A percentile compares a stretch with the other conserved stretches of the same genome.
phyloP scores from a whole-genome alignment of 2,113 vertebrate species.

The Panthera uncia region DNA sequence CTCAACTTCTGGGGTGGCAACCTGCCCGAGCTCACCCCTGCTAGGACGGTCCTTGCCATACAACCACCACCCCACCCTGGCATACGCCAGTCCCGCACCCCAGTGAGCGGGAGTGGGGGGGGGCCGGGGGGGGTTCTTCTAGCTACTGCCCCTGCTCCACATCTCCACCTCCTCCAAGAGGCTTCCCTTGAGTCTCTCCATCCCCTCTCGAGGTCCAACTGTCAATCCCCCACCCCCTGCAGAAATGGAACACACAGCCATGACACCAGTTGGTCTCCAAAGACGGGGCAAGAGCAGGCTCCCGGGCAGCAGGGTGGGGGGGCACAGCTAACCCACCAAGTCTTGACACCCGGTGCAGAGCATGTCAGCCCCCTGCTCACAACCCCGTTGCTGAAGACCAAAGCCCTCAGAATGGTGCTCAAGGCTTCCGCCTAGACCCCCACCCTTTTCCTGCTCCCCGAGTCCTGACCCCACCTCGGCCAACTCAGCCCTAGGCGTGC shows the following conservation, averaged over 20 bases:
- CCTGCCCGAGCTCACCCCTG: accelerated
- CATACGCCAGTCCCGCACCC: too few relatives aligned
- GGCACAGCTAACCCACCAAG: accelerated
- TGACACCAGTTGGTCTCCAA: not conserved
- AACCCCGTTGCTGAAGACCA: not conserved
- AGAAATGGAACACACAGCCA: not conserved
- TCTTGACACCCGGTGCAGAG: not conserved
- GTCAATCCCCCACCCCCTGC: accelerated
- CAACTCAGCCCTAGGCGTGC: not conserved
- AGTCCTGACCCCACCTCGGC: not conserved
- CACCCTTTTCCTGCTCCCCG: not conserved
- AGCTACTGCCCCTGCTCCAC: not conserved
- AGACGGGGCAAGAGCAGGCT: not conserved
- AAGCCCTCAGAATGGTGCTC: not conserved
- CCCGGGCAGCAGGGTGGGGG: not conserved
- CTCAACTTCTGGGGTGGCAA: not conserved
- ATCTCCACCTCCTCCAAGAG: not conserved
- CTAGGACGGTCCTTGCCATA: accelerated
- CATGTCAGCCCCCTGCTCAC: not conserved
- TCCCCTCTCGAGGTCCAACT: not conserved
- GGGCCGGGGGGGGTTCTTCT: not conserved
- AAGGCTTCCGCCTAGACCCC: not conserved
- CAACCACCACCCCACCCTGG: accelerated
- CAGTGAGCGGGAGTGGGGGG: too few relatives aligned
- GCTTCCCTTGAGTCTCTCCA: not conserved